phyloP scores from a whole-genome alignment of 2,888 invertebrate species.

The Pseudanteris insignis region DNA sequence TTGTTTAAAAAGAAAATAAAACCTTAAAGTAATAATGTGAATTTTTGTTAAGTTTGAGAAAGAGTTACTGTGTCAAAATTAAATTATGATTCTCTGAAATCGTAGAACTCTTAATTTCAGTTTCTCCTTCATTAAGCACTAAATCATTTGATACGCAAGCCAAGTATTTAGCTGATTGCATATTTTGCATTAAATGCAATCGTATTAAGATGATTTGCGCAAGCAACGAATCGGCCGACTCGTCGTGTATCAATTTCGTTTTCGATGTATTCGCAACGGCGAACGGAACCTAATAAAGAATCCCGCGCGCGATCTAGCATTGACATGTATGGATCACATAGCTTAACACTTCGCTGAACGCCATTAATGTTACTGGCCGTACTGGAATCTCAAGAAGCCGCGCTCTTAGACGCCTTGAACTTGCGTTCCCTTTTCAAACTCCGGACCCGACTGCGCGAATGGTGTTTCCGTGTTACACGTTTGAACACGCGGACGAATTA shows the following conservation, averaged over 20 bases:
- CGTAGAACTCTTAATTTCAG: too few relatives aligned
- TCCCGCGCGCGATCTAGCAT: constrained; percentile 15
- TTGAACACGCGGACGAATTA: constrained; percentile 29
- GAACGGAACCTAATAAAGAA: constrained; percentile 4
- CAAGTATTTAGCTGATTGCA: too few relatives aligned
- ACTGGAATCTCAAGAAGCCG: constrained; percentile 45
- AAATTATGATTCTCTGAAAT: too few relatives aligned
- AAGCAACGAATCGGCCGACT: constrained; percentile 3
- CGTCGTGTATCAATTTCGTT: constrained; percentile 17
- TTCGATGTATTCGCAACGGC: constrained; percentile 14
- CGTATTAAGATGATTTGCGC: constrained; percentile 2
- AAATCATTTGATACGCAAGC: too few relatives aligned
- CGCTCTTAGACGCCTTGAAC: constrained; percentile 46
- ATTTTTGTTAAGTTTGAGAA: too few relatives aligned
- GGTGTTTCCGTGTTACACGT: constrained; percentile 45
- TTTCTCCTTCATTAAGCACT: too few relatives aligned
- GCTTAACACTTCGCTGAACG: constrained; percentile 42
- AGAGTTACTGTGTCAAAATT: too few relatives aligned
- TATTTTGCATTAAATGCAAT: constrained; percentile 11
- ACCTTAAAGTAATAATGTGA: too few relatives aligned
- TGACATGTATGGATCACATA: constrained; percentile 38
- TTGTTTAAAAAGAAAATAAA: too few relatives aligned
- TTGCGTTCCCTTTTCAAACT: constrained; percentile 46
- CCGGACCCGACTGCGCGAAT: constrained; percentile 33
- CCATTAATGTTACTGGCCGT: constrained; percentile 43